Evolutionary conservation across 2,113 vertebrate genomes (phyloP).

Genomic region (Eulemur rufifrons): DNA sequence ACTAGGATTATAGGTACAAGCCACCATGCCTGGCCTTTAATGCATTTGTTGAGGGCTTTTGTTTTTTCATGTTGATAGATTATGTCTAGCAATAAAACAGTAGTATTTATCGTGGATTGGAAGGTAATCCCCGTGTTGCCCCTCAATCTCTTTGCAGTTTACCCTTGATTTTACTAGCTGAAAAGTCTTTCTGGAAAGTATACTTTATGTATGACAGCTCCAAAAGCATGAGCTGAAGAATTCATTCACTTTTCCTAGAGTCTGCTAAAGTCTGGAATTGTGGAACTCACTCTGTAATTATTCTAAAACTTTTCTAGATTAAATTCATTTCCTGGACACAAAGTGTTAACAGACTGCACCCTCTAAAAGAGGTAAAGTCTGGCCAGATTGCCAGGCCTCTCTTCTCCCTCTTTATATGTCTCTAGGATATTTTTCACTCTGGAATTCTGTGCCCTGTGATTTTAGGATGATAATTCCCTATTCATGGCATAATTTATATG

Average conservation of each 20-base stretch:
- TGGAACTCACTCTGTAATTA: background rate
- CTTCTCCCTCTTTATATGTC: background rate
- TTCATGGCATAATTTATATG: background rate
- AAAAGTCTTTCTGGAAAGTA: background rate
- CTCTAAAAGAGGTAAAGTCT: background rate
- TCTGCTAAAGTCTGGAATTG: background rate
- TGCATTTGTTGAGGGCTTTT: background rate
- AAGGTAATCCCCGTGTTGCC: background rate
- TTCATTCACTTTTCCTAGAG: background rate
- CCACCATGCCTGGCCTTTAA: background rate
- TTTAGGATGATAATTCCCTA: constrained; percentile 3
- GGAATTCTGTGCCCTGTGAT: background rate
- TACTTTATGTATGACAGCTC: background rate
- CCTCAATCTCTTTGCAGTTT: background rate
- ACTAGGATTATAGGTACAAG: no score
- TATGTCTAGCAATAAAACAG: background rate
- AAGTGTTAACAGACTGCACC: background rate
- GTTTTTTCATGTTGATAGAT: background rate
- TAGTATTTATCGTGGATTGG: background rate
- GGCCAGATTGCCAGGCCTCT: background rate
- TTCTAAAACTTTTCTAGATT: background rate
- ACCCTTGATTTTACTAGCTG: background rate
- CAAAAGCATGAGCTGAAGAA: background rate
- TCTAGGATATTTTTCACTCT: background rate
- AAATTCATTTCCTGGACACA: background rate